Base-by-base conservation (phyloP, 2,797 vertebrate species). In the Hemibagrus guttatus region DNA sequence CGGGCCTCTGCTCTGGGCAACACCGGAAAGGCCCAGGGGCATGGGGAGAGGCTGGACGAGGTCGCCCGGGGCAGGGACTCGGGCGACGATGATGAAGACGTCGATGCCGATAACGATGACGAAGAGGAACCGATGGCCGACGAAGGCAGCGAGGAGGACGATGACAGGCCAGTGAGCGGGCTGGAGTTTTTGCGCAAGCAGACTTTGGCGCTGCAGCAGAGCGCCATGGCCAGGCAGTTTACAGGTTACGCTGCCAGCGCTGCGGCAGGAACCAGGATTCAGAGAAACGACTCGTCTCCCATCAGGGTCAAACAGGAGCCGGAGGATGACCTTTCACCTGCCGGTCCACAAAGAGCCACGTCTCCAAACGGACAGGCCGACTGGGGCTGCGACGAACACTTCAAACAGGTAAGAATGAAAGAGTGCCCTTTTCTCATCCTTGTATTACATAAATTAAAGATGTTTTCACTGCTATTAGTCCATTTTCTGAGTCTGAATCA, bases 331-430 rank as follows among this genome's bases (percentile, higher is more conserved):
- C 93, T 93, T 71, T 95, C 95, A 52, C 95, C 95, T 0, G 95
- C 90, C 13, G 95, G 92, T 64, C 93, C 93, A 13, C 94, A 94
- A 0, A 95, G 95, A 0, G 90, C 93, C 0, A 61, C 94, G 23
- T 95, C 96, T n/a, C 91, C 96, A 0, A 94, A 96, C 0, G 96
- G 95, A 72, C 97, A 96, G 49, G 95, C 94, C 0, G 94, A 93
- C 91, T 98, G 97, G 97, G 94, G 94, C 88, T 93, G 95, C 90
- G 97, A 99, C 0, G 97, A 98, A 85, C 97, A 97, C 87, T 96
- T 98, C 91, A 97, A 97, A 93, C 97, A 97, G 97, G 98, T 99
- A 90, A 95, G 97, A 95, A 52, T 56, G 54, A 63, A 23, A 12
- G 13, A n/a, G 16, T 21, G 3, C 31, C 52, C 8, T 42, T 42